A percentile compares a stretch with the other conserved stretches of the same genome.
These are phyloP conservation scores for Basileuterus tristriatus DNA, from an alignment of 2,797 vertebrate genomes.

Conservation along the genomic window DNA sequence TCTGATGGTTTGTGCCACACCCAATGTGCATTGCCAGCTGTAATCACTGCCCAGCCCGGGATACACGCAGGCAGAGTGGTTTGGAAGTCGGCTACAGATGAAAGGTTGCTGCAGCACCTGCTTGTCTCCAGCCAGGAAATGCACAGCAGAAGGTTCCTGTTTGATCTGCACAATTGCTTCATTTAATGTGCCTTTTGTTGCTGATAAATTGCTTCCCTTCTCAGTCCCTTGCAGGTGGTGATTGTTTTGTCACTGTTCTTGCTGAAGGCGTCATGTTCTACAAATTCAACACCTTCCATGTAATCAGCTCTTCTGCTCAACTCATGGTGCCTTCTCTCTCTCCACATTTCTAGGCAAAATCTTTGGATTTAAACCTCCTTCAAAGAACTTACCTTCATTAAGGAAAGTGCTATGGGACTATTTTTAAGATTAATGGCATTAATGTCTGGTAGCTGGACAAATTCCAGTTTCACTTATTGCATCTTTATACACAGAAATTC, in stretches of 20 bases:
- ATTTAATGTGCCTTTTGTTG: background rate
- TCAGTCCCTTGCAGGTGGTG: background rate
- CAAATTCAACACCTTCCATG: background rate
- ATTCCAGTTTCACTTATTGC: background rate
- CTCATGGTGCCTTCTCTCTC: background rate
- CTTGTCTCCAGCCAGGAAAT: background rate
- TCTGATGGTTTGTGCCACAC: background rate
- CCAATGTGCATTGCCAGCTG: background rate
- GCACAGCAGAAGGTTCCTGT: background rate
- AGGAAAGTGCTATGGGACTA: background rate
- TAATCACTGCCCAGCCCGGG: background rate
- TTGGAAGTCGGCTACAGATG: background rate
- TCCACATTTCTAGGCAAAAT: background rate
- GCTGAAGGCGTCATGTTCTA: background rate
- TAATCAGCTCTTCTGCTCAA: background rate
- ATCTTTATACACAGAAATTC: background rate
- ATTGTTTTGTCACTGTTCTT: background rate
- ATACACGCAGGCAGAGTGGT: accelerated
- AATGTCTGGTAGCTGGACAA: background rate
- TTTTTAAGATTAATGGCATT: background rate
- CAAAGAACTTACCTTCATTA: background rate
- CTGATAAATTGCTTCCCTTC: background rate
- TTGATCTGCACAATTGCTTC: background rate
- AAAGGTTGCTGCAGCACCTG: background rate
- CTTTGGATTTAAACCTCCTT: background rate